A percentile compares a stretch with the other conserved stretches of the same genome.
Conservation (phyloP, 2,888 invertebrate species). For the Melieria omissa region DNA sequence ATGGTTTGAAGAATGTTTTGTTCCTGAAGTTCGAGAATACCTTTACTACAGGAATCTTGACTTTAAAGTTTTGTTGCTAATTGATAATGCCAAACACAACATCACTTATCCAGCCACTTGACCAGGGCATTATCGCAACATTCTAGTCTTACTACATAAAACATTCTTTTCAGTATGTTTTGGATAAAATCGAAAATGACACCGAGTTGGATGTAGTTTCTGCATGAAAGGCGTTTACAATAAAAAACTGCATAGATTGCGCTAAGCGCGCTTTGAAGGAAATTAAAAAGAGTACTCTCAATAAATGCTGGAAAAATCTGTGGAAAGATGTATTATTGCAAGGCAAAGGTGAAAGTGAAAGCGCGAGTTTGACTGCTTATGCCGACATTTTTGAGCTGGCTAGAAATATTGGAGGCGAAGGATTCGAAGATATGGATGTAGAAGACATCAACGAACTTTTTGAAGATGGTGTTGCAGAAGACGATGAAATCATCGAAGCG, state of each 20-base stretch:
- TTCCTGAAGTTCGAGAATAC: background rate
- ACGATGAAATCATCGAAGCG: constrained; percentile 14
- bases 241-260: constrained; percentile 17
- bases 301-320: too few relatives aligned
- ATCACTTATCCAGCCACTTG: constrained; percentile 10
- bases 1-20: background rate
- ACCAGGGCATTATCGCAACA: constrained; percentile 27
- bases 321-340: too few relatives aligned
- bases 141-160: constrained; percentile 40
- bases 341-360: constrained; percentile 13
- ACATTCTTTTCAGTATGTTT: too few relatives aligned
- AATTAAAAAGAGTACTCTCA: too few relatives aligned
- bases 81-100: constrained; percentile 19
- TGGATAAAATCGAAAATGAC: constrained; percentile 20
- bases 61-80: background rate
- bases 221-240: constrained; percentile 19
- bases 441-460: constrained; percentile 17
- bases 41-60: background rate
- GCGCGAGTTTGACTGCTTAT: background rate
- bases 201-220: constrained; percentile 2
- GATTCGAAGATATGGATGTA: constrained; percentile 19
- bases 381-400: too few relatives aligned
- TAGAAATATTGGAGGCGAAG: too few relatives aligned
- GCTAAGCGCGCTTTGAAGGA: constrained; percentile 20
- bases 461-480: constrained; percentile 10